Conservation (phyloP, 2,888 invertebrate genomes). For the Smittia aterrima region DNA sequence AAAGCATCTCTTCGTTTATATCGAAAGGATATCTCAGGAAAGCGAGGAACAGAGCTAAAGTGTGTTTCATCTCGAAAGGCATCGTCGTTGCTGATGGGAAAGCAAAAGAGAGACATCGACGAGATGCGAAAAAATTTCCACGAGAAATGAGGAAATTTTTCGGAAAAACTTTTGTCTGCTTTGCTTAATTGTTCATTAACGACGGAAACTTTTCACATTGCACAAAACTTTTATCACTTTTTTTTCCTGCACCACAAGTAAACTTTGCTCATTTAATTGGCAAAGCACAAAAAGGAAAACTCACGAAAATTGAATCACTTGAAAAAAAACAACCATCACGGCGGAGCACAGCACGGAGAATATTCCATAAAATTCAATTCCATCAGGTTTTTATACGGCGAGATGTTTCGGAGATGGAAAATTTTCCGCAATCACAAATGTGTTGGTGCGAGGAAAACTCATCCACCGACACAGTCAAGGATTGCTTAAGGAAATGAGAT, state of each 20-base stretch:
- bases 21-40: neutral
- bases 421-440: neutral
- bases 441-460: slow-evolving; percentile 10
- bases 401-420: slow-evolving; percentile 35
- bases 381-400: slow-evolving; percentile 35
- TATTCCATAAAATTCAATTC: slow-evolving; percentile 35
- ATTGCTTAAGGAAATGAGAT: slow-evolving; percentile 31
- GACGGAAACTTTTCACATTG: neutral
- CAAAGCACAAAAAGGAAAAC: neutral
- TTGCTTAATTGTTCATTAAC: neutral
- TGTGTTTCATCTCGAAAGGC: neutral
- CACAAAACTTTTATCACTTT: slow-evolving; percentile 13
- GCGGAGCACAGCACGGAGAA: slow-evolving; percentile 31
- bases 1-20: neutral
- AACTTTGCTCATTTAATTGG: neutral
- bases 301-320: neutral
- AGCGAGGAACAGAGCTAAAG: neutral
- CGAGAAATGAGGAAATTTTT: slow-evolving; percentile 1
- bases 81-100: too few species aligned
- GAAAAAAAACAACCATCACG: neutral
- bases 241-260: neutral
- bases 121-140: slow-evolving; percentile 7
- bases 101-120: neutral
- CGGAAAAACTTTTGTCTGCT: neutral
- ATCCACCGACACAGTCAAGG: slow-evolving; percentile 10